These are phyloP conservation scores for Pterois miles DNA, from an alignment of 2,797 vertebrate species.

Conservation along the genomic window DNA sequence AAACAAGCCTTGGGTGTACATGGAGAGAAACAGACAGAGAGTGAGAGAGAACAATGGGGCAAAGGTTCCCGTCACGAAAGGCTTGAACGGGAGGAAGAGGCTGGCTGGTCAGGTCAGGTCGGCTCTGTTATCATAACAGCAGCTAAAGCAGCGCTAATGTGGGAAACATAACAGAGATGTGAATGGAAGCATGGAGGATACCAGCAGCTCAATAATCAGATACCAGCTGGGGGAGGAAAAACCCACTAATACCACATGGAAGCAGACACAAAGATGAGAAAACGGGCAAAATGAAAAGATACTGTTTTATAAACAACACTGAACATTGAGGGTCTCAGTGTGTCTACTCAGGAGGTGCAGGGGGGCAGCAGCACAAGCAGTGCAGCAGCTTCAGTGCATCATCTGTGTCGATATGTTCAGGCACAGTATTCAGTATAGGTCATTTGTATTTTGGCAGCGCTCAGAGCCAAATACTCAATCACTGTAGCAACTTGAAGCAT, in stretches of 20 bases:
- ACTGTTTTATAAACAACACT: not conserved
- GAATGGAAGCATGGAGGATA: slow-evolving; percentile 5
- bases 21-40: not conserved
- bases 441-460: not conserved
- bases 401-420: not conserved
- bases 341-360: not conserved
- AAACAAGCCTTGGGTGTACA: slow-evolving; percentile 31
- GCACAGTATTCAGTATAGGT: not conserved
- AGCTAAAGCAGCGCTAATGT: slow-evolving; percentile 60
- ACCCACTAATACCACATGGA: not conserved
- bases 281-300: not conserved
- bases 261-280: not conserved
- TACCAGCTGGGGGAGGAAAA: not conserved
- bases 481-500: not conserved
- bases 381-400: not conserved
- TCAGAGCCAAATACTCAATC: not conserved
- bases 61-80: slow-evolving; percentile 63
- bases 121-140: slow-evolving; percentile 70
- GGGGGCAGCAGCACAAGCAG: not conserved
- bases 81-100: slow-evolving; percentile 63
- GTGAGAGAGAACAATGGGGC: slow-evolving; percentile 55
- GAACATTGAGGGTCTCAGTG: too few relatives aligned
- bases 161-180: slow-evolving; percentile 59
- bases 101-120: slow-evolving; percentile 50
- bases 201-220: not conserved